Evolutionary conservation across 2,797 vertebrate species (phyloP).

Genomic region (Sebastes variabilis): DNA sequence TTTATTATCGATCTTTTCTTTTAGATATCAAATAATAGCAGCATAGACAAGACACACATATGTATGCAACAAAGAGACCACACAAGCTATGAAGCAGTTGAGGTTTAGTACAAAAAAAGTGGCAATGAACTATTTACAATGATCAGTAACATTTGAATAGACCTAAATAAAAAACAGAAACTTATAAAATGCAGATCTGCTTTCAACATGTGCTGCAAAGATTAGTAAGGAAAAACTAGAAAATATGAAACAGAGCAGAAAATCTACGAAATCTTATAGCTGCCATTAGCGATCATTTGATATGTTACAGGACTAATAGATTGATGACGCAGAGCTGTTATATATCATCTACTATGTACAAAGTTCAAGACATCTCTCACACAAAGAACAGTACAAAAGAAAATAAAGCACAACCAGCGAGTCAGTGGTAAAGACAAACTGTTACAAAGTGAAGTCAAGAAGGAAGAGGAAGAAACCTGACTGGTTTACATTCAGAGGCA

Average conservation of each 20-base stretch:
- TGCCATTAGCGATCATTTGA: constrained; percentile 41
- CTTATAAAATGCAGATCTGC: not conserved
- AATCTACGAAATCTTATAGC: constrained; percentile 36
- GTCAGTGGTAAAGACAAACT: not conserved
- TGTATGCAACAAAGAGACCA: constrained; percentile 4
- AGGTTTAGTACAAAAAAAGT: constrained; percentile 48
- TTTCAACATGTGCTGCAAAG: not conserved
- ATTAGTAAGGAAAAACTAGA: not conserved
- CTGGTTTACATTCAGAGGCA: constrained; percentile 1
- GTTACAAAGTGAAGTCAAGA: not conserved
- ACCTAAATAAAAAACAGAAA: constrained; percentile 1
- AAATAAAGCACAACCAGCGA: not conserved
- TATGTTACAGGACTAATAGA: not conserved
- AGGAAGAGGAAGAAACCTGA: not conserved
- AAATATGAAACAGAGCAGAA: not conserved
- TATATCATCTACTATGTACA: constrained; percentile 6
- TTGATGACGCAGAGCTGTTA: not conserved
- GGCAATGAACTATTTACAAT: constrained; percentile 41
- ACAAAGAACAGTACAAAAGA: not conserved
- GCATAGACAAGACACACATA: not conserved
- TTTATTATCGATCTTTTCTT: not conserved
- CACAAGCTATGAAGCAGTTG: not conserved
- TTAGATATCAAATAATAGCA: not conserved
- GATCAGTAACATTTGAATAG: not conserved
- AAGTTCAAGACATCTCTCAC: not conserved